These are phyloP conservation scores for Thymelicus acteon DNA, from an alignment of 2,888 invertebrate genomes.

Conservation along the genomic window DNA sequence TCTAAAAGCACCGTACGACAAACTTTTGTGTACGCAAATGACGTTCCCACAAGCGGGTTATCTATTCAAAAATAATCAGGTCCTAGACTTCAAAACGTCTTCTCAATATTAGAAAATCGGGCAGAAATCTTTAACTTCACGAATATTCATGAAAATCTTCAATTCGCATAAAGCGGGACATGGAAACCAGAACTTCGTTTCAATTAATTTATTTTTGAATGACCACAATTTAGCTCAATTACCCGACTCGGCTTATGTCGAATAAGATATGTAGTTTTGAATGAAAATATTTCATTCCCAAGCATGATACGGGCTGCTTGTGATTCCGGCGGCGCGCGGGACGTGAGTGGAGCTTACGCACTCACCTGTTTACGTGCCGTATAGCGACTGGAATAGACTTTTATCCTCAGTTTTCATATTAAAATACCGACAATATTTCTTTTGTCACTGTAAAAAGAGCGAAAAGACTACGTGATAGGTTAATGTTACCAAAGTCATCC, in stretches of 20 bases:
- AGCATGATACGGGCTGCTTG: slow-evolving; percentile 60
- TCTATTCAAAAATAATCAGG: neutral
- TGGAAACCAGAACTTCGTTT: neutral
- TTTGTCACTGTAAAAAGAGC: too few relatives aligned
- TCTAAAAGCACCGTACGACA: too few relatives aligned
- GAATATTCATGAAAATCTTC: neutral
- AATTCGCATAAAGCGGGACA: neutral
- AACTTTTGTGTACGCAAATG: too few relatives aligned
- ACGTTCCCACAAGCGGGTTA: too few relatives aligned
- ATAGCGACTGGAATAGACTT: slow-evolving; percentile 38
- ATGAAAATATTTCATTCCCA: slow-evolving; percentile 64
- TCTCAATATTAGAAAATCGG: neutral
- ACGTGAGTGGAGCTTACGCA: slow-evolving; percentile 70
- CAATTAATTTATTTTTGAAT: neutral
- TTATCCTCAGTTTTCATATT: slow-evolving; percentile 7
- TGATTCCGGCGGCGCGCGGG: slow-evolving; percentile 57
- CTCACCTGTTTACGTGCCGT: slow-evolving; percentile 55
- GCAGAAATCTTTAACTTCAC: neutral
- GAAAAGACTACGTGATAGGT: too few relatives aligned
- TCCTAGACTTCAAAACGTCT: neutral
- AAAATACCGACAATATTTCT: too few relatives aligned
- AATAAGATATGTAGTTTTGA: slow-evolving; percentile 54
- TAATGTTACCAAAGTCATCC: too few relatives aligned
- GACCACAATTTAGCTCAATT: slow-evolving; percentile 9
- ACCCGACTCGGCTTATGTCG: slow-evolving; percentile 23